Evolutionary conservation across 2,888 invertebrate species (phyloP), one percentile per base, ranked within the genome.

Genomic region (Caenorhabditis plicata): DNA sequence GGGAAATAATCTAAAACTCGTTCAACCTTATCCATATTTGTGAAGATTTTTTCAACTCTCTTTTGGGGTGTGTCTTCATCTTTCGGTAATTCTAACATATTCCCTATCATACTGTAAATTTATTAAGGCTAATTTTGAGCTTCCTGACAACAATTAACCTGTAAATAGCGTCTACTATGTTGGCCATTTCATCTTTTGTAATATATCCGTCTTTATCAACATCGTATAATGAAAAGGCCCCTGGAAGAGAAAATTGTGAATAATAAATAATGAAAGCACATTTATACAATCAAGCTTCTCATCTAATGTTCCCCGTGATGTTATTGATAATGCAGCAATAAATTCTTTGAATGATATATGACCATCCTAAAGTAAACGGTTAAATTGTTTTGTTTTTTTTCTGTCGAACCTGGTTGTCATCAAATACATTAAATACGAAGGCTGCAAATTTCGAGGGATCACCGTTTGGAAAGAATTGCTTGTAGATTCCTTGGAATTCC

Each of bases 401-500:
- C n/a, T 3, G 17, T 27, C 26, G 89, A 85, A 94, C 95, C 84
- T 92, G 91, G 84, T 95, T 95, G 85, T 93, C 92, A 83, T 95
- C 95, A 84, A 96, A 96, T 46, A 96, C 96, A 81, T 94, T 89
- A 87, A 96, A 96, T 61, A 96, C 95, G 81, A 95, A 87, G 48
- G 92, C 90, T 42, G 96, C 95, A 83, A 96, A 98, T 86, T 95
- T 96, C 81, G 93, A 92, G 31, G 96, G 94, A 85, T 96, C 94
- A 72, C 96, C 96, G 87, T 95, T 92, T 48, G 96, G 96, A 84
- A 98, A 96, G 86, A 98, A 96, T 85, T 96, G 94, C 85, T 92
- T 92, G 86, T 96, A 98, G 26, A 68, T 67, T 32, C 63, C 68
- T 58, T 76, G 77, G 55, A 80, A 81, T 42, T 80, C 81, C 20